Conservation (phyloP, 2,113 vertebrate genomes). For the Noctilio leporinus region DNA sequence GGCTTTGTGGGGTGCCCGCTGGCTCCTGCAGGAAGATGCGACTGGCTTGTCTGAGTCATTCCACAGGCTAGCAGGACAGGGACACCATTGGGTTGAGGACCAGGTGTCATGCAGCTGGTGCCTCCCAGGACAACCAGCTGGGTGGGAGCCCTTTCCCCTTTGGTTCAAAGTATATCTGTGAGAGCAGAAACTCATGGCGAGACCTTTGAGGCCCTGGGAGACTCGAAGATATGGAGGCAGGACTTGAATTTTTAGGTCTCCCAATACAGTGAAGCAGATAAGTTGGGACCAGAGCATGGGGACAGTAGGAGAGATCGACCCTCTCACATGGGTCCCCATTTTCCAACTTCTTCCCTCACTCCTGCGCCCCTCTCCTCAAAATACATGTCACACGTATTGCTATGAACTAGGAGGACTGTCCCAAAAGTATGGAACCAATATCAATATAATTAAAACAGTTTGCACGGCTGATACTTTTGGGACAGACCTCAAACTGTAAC, state of each 20-base stretch:
- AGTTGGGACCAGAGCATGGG: background rate
- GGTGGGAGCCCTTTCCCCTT: background rate
- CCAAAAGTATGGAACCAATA: too few relatives aligned
- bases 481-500: background rate
- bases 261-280: accelerated
- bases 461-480: too few relatives aligned
- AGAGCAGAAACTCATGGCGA: background rate
- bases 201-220: background rate
- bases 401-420: too few relatives aligned
- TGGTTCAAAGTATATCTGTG: background rate
- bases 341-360: background rate
- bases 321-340: background rate
- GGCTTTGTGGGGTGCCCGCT: background rate
- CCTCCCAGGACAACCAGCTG: accelerated
- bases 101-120: background rate
- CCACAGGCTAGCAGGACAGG: background rate
- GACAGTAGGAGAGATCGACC: background rate
- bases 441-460: too few relatives aligned
- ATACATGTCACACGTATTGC: background rate
- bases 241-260: background rate
- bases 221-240: background rate
- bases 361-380: background rate
- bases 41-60: background rate
- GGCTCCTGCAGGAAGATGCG: background rate
- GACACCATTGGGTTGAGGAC: background rate